Evolutionary conservation across 2,888 invertebrate genomes (phyloP), one percentile per base, ranked within the genome.

Genomic region (Lobophora halterata): DNA sequence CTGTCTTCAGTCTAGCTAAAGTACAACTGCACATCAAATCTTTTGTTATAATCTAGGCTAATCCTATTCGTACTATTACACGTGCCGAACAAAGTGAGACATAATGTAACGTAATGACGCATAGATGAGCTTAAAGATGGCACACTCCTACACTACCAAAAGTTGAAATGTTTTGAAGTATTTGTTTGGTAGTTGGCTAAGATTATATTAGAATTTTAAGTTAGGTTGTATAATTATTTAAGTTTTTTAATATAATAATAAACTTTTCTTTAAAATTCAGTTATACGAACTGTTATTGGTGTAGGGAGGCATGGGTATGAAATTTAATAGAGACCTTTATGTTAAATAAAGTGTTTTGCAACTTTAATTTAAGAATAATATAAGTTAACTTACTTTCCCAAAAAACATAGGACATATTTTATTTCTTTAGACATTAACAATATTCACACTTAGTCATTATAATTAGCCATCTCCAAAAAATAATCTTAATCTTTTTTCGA

Each of bases 31-130:
- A 38, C 26, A 38, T 28, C 12, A 14, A 29, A 23, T 19, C 32
- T 29, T 30, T 41, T 50, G 38, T 42, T 9, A 37, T 31, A 52
- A 61, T 45, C 39, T 59, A 37, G 66, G 64, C 46, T 68, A 69
- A 68, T 57, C 24, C 35, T 52, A 65, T 65, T 63, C 62, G 65
- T 65, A 65, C 61, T 63, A 53, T 10, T 29, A 26, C 35, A 38
- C 31, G 17, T 30, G 18, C 7, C 20, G 18, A 31, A 35, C 25
- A 32, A 40, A 28, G 12, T 51, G 29, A 37, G 12, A 13, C 16
- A 32, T 28, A 19, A 9, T 51, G 29, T 35, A 16, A 13, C 16
- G 30, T 28, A 19, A 42, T 21, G 7, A 14, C 13, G 19, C n/a
- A 19, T 24, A 38, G 44, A 52, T 46, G 51, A 49, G 39, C 49